Evolutionary conservation across 2,797 vertebrate species (phyloP), one percentile per base, ranked within the genome.

Genomic region (Coregonus sp.): DNA sequence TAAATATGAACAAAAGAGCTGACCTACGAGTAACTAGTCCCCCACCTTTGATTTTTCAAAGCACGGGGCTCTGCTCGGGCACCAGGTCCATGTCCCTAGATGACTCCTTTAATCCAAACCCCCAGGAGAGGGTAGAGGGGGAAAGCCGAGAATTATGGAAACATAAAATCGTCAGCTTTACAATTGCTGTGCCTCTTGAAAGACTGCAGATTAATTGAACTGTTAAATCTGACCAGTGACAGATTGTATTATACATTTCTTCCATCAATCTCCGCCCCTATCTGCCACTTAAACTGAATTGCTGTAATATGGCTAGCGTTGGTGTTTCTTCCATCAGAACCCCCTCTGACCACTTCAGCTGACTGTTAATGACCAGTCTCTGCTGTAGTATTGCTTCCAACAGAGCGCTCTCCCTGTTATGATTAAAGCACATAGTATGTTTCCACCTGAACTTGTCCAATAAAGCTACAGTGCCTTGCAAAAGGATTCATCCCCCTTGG

Each of bases 1-100:
- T 80, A 83, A 78, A 82, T 82, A 80, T 87, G 82, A 87, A 88
- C 82, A 86, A 90, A 89, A 75, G 6, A 0, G 0, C 47, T 68
- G n/a, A 51, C 73, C 68, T 81, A 20, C 51, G 15, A 15, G 51
- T 2, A 52, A 31, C 31, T 1, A 31, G 31, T 31, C 31, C 31
- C 31, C 31, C 31, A 31, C 7, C 51, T 52, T 52, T 5, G 51
- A 52, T 12, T 9, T 2, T 52, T 52, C 9, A 15, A 52, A 52
- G 51, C 11, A 18, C 51, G 11, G 51, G 51, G 51, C 4, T 15
- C 51, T 52, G 51, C 31, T 31, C 31, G 2, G 31, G 51, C 2
- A 52, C 9, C 51, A 52, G 51, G 54, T 15, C 52, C 4, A 56
- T 1, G 4, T 18, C 52, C 18, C 9, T 47, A 47, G 40, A 56